These are phyloP conservation scores for Burhinus bistriatus DNA, from an alignment of 2,113 vertebrate genomes.

Conservation along the genomic window DNA sequence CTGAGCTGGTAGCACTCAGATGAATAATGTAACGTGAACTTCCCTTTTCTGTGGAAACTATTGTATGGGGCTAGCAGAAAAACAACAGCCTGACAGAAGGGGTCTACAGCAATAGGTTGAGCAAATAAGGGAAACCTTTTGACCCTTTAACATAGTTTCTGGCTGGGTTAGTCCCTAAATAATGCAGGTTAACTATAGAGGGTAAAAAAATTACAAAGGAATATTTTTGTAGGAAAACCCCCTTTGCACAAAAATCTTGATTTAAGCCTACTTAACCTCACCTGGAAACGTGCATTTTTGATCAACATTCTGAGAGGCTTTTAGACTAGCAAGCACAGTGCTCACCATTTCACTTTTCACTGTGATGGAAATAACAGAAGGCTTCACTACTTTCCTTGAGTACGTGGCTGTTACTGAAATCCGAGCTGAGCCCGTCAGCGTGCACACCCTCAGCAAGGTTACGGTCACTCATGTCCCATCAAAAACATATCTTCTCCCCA, in stretches of 20 bases:
- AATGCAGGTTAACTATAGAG: neutral
- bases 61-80: neutral
- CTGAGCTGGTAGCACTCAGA: neutral
- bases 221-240: neutral
- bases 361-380: neutral
- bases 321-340: neutral
- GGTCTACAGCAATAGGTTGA: neutral
- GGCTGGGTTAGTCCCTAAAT: neutral
- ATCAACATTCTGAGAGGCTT: neutral
- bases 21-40: neutral
- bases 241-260: neutral
- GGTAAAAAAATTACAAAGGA: fast-evolving
- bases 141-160: neutral
- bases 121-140: neutral
- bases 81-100: neutral
- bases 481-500: neutral
- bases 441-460: neutral
- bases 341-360: neutral
- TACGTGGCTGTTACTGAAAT: fast-evolving
- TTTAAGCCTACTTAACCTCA: neutral
- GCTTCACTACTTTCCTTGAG: neutral
- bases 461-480: neutral
- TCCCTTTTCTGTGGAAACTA: neutral
- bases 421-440: neutral
- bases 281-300: neutral